These are phyloP conservation scores for Mesorhabditis belari DNA, from an alignment of 2,888 invertebrate genomes.

Conservation along the genomic window DNA sequence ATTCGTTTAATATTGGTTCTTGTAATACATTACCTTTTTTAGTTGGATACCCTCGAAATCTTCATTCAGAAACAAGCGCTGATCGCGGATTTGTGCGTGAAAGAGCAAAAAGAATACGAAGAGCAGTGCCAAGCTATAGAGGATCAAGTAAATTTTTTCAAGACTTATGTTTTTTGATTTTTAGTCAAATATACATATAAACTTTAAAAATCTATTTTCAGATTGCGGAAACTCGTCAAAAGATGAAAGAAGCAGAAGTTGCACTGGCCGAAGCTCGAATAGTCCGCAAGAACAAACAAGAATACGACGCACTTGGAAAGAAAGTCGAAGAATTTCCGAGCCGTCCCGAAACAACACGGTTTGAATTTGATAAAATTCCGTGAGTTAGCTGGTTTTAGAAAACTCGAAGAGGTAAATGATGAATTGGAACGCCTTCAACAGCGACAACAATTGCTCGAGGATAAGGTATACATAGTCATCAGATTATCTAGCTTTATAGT, in stretches of 20 bases:
- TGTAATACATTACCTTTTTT: not conserved
- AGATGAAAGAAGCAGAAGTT: constrained; percentile 39
- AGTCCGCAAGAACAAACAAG: constrained; percentile 38
- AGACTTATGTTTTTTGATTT: not conserved
- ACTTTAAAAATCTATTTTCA: not conserved
- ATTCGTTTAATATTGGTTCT: not conserved
- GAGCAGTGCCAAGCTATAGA: constrained; percentile 21
- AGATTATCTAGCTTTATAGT: not conserved
- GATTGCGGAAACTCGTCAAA: constrained; percentile 8
- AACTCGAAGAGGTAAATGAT: constrained; percentile 29
- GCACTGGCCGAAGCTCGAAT: constrained; percentile 28
- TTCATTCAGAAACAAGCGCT: constrained; percentile 30
- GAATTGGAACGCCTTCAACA: constrained; percentile 37
- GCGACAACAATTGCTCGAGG: constrained; percentile 34
- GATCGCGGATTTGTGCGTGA: constrained; percentile 17
- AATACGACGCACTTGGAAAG: constrained; percentile 40
- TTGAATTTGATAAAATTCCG: not conserved
- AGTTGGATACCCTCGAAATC: constrained; percentile 33
- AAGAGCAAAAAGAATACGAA: constrained; percentile 22
- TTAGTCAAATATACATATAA: not conserved
- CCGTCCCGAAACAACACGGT: constrained; percentile 26
- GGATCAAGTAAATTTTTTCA: constrained; percentile 11
- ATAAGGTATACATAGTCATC: constrained; percentile 14
- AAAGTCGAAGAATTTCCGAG: constrained; percentile 37
- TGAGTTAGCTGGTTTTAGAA: constrained; percentile 11